Conservation (phyloP, 2,797 vertebrate genomes). For the Eulemur rubriventer region DNA sequence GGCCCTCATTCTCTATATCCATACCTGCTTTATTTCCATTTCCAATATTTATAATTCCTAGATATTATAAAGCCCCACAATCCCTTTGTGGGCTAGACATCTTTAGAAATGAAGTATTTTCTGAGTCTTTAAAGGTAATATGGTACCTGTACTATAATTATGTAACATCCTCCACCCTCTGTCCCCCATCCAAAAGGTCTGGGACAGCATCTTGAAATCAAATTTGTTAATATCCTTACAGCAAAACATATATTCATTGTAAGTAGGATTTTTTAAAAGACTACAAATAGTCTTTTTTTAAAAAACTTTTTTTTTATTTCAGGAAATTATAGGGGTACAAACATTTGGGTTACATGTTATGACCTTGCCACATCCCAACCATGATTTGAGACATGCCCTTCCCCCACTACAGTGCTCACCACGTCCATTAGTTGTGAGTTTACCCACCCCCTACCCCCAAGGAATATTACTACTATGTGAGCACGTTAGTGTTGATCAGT, state of each 20-base stretch:
- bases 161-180: neutral
- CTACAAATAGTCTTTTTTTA: neutral
- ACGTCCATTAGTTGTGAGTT: no score
- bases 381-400: no score
- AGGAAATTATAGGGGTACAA: no score
- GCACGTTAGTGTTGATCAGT: no score
- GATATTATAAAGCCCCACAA: neutral
- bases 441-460: no score
- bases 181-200: neutral
- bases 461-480: no score
- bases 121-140: constrained; percentile 9
- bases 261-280: neutral
- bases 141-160: neutral
- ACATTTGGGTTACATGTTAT: no score
- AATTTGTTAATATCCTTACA: neutral
- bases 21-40: neutral
- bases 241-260: neutral
- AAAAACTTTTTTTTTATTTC: no score
- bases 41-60: neutral
- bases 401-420: no score
- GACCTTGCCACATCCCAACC: no score
- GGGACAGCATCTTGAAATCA: neutral
- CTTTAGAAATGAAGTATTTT: neutral
- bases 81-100: neutral
- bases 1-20: neutral